A percentile compares a stretch with the other conserved stretches of the same genome.
phyloP scores from a whole-genome alignment of 1,140 invertebrate species.

The Aphidius gifuensis region DNA sequence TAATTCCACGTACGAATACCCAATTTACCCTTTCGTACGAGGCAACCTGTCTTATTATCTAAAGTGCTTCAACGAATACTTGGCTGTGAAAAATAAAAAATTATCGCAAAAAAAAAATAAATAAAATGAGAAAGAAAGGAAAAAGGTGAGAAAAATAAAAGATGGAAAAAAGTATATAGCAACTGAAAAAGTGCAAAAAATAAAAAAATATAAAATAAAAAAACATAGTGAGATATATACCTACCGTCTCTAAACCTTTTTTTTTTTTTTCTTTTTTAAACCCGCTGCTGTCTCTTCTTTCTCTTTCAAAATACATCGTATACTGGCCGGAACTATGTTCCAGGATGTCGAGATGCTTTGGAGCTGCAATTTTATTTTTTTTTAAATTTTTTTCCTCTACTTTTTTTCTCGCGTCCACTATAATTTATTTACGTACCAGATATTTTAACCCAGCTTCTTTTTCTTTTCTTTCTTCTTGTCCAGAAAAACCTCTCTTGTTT shows the following conservation, averaged over 20 bases:
- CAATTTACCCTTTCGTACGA: constrained; percentile 53
- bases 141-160: constrained; percentile 20
- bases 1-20: constrained; percentile 57
- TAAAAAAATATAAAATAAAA: constrained; percentile 11
- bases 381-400: constrained; percentile 10
- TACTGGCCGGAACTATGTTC: constrained; percentile 25
- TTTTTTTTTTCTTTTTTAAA: too few relatives aligned
- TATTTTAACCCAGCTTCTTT: constrained; percentile 28
- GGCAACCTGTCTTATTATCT: constrained; percentile 55
- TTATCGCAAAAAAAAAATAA: constrained; percentile 32
- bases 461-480: constrained; percentile 26
- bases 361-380: constrained; percentile 8
- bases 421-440: constrained; percentile 30
- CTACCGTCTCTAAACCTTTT: background rate
- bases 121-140: constrained; percentile 17
- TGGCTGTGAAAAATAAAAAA: constrained; percentile 18
- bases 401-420: constrained; percentile 19
- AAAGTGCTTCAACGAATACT: constrained; percentile 49
- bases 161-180: constrained; percentile 10
- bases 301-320: constrained; percentile 14
- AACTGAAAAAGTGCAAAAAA: constrained; percentile 17
- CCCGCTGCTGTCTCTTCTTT: background rate
- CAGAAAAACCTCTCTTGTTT: constrained; percentile 10
- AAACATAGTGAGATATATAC: constrained; percentile 22
- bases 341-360: constrained; percentile 26